Base-by-base conservation (phyloP, 1,140 invertebrate genomes). In the Tyrophagus putrescentiae region DNA sequence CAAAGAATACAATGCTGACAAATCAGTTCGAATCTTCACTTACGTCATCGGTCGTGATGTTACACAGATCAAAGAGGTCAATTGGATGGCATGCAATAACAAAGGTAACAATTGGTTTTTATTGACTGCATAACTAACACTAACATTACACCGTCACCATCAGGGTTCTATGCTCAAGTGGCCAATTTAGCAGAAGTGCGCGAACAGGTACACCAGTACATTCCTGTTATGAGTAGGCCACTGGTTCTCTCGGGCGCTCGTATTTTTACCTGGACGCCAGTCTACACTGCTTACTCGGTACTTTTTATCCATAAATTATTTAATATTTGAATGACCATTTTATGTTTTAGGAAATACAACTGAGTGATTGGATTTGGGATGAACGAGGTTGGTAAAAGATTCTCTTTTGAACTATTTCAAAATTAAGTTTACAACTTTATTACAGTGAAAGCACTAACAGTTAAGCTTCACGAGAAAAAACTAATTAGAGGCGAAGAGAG, bases 11-110 rank as follows among this genome's bases (percentile, higher is more conserved):
- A 97, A 96, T 72, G 62, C 60, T 33, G 39, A 56, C 42, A 50
- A 67, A 52, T 81, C 87, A 62, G 87, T 96, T 13, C 78, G 95
- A 65, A 83, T 99, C 61, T 99, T 99, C 73, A 96, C 95, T 28
- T 98, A 96, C 78, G 77, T 97, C 61, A 91, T 99, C 73, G 92
- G 93, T 48, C 80, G 88, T 69, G 91, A 97, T 75, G 87, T 94
- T 0, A 86, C 84, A 0, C 93, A 95, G 67, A 84, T 86, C 2
- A 75, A 82, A 6, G 89, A 95, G 69, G 85, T 96, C 63, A 84
- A 87, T 69, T 94, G 87, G 86, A 98, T 98, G 84, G 93, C 94
- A 41, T 98, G 94, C 73, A 82, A 82, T 3, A 97, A 98, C 75
- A 82, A 88, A 78, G 52, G 52, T 39, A 39, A 13, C n/a, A n/a